Conservation (phyloP, 2,113 vertebrate species). For the Lophochroa leadbeateri region DNA sequence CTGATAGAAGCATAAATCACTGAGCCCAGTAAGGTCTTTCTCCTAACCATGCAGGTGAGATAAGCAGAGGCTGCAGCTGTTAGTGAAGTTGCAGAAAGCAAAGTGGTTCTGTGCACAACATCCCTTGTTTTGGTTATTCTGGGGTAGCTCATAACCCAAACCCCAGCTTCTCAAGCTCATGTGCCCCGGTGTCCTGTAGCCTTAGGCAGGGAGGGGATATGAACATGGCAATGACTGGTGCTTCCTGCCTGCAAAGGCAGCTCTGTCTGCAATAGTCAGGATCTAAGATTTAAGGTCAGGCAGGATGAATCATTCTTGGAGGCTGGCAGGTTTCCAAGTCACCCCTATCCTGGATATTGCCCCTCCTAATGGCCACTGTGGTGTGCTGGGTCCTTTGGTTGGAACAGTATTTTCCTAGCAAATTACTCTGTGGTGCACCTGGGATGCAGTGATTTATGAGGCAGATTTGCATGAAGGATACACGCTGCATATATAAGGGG, state of each 20-base stretch:
- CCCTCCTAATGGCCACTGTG: background rate
- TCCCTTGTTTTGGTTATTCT: background rate
- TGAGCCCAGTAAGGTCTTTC: background rate
- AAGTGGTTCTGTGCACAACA: background rate
- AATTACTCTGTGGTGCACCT: background rate
- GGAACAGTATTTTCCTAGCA: slow-evolving; percentile 27
- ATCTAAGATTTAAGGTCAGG: slow-evolving; percentile 11
- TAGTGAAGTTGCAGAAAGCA: background rate
- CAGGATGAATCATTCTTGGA: slow-evolving; percentile 22
- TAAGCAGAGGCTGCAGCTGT: background rate
- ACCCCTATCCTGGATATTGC: background rate
- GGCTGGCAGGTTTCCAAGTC: slow-evolving; percentile 22
- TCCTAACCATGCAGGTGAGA: background rate
- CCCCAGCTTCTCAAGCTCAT: background rate
- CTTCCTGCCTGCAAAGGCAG: slow-evolving; percentile 48
- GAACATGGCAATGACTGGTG: background rate
- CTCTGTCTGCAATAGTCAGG: slow-evolving; percentile 10
- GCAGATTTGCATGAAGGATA: slow-evolving; percentile 8
- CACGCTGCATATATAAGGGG: background rate
- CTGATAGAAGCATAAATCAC: background rate
- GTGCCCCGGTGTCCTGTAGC: fast-evolving
- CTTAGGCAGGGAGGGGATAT: background rate
- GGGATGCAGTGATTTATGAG: slow-evolving; percentile 40
- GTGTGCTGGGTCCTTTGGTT: background rate
- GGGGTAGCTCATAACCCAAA: background rate